Evolutionary conservation across 2,888 invertebrate genomes (phyloP).

Genomic region (Camponotus fellah): DNA sequence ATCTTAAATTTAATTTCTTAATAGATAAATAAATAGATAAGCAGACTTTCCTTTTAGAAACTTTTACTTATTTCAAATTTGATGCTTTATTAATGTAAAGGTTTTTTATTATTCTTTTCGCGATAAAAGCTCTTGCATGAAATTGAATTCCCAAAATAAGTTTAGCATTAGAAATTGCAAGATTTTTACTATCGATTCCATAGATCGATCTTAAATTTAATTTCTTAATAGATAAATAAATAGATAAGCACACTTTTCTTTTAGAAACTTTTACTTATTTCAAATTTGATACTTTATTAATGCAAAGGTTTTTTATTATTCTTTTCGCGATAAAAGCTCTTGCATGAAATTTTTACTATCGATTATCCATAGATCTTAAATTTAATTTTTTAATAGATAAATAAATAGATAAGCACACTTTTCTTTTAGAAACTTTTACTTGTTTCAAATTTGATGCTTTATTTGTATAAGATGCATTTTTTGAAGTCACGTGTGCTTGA

Average conservation of each 20-base stretch:
- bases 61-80: too few relatives aligned
- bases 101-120: background rate
- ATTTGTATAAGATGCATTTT: background rate
- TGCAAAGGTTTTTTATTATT: background rate
- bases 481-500: background rate
- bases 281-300: too few relatives aligned
- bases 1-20: too few relatives aligned
- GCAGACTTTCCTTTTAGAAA: too few relatives aligned
- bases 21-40: too few relatives aligned
- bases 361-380: background rate
- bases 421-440: background rate
- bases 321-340: background rate
- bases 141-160: background rate
- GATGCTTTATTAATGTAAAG: too few relatives aligned
- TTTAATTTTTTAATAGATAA: background rate
- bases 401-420: background rate
- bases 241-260: too few relatives aligned
- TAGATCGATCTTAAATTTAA: too few relatives aligned
- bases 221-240: too few relatives aligned
- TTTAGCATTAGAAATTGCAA: background rate
- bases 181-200: too few relatives aligned
- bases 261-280: too few relatives aligned
- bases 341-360: background rate
- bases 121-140: background rate
- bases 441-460: background rate